Evolutionary conservation across 2,797 vertebrate genomes (phyloP).

Genomic region (Mormyrops attenuatus): DNA sequence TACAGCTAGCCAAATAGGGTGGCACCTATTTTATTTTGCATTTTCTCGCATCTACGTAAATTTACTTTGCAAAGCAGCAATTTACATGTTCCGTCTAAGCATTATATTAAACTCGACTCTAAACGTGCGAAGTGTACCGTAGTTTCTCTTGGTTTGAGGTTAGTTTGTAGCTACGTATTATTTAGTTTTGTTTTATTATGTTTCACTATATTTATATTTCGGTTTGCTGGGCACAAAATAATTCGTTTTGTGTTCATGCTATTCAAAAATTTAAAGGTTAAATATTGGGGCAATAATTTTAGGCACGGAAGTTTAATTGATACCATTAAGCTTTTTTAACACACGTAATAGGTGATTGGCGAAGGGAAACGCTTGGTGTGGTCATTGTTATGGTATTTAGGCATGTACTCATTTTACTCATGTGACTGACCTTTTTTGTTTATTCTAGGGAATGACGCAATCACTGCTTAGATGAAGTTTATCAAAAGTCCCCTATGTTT

Average conservation of each 20-base stretch:
- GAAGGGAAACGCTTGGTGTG: background rate
- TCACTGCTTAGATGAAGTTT: background rate
- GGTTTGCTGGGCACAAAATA: background rate
- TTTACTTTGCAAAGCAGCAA: constrained; percentile 1
- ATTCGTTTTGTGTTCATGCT: background rate
- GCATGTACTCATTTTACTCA: background rate
- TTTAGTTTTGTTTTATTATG: background rate
- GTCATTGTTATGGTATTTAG: background rate
- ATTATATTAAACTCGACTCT: background rate
- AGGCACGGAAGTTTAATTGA: background rate
- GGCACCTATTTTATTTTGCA: background rate
- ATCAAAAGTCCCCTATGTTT: background rate
- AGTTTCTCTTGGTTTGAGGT: background rate
- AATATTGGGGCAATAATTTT: background rate
- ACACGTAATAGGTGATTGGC: background rate
- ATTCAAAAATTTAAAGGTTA: background rate
- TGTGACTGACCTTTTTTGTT: background rate
- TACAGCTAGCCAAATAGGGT: background rate
- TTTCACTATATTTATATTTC: background rate
- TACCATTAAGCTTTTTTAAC: background rate
- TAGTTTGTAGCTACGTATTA: background rate
- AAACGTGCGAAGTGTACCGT: background rate
- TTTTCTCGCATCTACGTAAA: background rate
- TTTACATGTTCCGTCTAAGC: background rate
- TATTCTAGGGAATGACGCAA: background rate